Base-by-base conservation (phyloP, 2,888 invertebrate genomes). In the Pemphredon lugubris region DNA sequence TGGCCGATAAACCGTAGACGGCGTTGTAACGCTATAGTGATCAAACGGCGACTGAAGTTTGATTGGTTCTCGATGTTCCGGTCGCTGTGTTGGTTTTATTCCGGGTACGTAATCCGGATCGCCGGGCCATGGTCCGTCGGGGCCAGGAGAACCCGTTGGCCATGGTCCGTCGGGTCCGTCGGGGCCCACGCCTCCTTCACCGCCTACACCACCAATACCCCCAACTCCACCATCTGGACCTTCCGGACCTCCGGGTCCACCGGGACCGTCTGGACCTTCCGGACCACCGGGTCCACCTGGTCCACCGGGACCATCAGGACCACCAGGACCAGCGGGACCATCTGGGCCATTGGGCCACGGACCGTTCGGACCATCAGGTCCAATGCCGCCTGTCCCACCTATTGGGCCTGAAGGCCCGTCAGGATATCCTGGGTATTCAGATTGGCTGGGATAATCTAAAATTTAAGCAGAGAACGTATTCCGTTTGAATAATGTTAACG, bases 51-150 rank as follows among this genome's bases (percentile, higher is more conserved):
- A 34, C 7, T 67, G 57, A 50, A 66, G 5, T 48, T 73, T 82
- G 9, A 70, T 55, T 1, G 73, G 66, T 4, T 42, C 58, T 32
- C 57, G 59, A n/a, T 72, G 21, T 1, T 37, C 58, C 7, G 66
- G 37, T 18, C 20, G 32, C 0, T 55, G 40, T 9, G 70, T 64
- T 32, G 64, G 32, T 30, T 51, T 54, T 18, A n/a, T 11, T 13
- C 60, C 73, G 2, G 84, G 68, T n/a, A 83, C 70, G 30, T 87
- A 83, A 7, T 85, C 88, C 14, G 90, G 89, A 61, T 88, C 86
- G 2, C 90, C 90, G 11, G 88, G 88, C 81, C 89, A 86, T 26
- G 90, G 86, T 1, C 85, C 85, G 47, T 87, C 81, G 0, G 87
- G 88, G 5, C 87, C 88, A 0, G 88, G 86, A 2, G 85, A 83